phyloP scores from a whole-genome alignment of 1,140 invertebrate species.

The Solen grandis region DNA sequence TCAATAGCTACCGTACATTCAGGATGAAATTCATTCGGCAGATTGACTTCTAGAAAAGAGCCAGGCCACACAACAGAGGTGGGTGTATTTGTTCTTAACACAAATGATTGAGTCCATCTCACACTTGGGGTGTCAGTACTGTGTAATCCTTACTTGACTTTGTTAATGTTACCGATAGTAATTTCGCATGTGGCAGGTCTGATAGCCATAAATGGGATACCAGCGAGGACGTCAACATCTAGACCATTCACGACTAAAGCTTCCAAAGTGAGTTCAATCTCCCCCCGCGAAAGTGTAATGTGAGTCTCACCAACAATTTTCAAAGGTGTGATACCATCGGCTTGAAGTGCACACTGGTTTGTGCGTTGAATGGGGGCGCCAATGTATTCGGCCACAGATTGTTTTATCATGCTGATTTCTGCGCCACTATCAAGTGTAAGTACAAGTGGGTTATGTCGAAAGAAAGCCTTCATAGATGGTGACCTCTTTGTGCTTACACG shows the following conservation, averaged over 20 bases:
- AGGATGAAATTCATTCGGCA: conserved; percentile 27
- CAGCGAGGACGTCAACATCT: conserved; percentile 46
- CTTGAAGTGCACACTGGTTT: conserved; percentile 47
- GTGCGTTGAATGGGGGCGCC: conserved; percentile 34
- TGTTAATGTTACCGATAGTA: neutral
- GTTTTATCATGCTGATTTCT: conserved; percentile 46
- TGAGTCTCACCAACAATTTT: conserved; percentile 37
- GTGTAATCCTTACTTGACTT: neutral
- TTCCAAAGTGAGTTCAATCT: conserved; percentile 16
- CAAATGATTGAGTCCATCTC: neutral
- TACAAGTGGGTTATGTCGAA: conserved; percentile 23
- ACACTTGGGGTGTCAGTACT: neutral
- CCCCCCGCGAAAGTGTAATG: neutral
- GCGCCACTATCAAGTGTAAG: too few species aligned
- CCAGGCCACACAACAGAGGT: conserved; percentile 19
- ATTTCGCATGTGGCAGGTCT: conserved; percentile 15
- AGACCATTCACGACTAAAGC: conserved; percentile 51
- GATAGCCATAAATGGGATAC: conserved; percentile 39
- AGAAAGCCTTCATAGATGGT: conserved; percentile 37
- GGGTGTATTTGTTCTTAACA: neutral
- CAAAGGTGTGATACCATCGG: too few species aligned
- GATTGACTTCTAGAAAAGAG: conserved; percentile 18
- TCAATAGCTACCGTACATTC: conserved; percentile 38
- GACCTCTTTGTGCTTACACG: conserved; percentile 28
- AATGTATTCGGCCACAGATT: conserved; percentile 26